Evolutionary conservation across 2,113 vertebrate genomes (phyloP), one percentile per base, ranked within the genome.

Genomic region (Piaya cayana): DNA sequence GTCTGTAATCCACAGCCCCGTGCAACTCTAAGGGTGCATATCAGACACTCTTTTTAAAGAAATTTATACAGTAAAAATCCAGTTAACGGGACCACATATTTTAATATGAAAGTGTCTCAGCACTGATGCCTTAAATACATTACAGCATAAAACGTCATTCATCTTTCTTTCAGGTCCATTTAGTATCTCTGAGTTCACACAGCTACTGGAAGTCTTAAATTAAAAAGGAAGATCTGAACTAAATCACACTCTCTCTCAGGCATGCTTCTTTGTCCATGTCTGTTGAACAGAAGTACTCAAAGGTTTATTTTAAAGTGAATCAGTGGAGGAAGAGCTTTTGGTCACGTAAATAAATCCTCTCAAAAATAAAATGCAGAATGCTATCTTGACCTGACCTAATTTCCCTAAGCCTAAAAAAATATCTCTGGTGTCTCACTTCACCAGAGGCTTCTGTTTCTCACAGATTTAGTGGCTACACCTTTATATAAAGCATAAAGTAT

Each of bases 261-360:
- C 49, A 23, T 12, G n/a, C 10, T 56, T n/a, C 74, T 52, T 53
- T 39, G 43, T 15, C 50, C 34, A 23, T 37, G 16, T 52, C 15
- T 23, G 26, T 72, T 70, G 65, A 77, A 85, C 8, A 55, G 22
- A 90, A 80, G 16, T 14, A 15, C 58, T 86, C 18, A 49, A 86
- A 93, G 10, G 3, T 68, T 72, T 89, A 85, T 71, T 95, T 85
- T 80, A 76, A 84, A 58, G 32, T 58, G 39, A 79, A 82, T 72
- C 56, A 79, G 8, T 80, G 77, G 25, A 91, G 11, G 30, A 81
- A 85, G 18, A 92, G 72, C 30, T 77, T 49, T 56, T 25, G 10
- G 32, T 68, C 76, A 90, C 12, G 4, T 36, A 82, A 94, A 63
- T n/a, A 88, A 86, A 92, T 39, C 79, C 14, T 37, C 30, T 30